phyloP scores from a whole-genome alignment of 2,113 vertebrate genomes.

The Gymnobelideus leadbeateri region DNA sequence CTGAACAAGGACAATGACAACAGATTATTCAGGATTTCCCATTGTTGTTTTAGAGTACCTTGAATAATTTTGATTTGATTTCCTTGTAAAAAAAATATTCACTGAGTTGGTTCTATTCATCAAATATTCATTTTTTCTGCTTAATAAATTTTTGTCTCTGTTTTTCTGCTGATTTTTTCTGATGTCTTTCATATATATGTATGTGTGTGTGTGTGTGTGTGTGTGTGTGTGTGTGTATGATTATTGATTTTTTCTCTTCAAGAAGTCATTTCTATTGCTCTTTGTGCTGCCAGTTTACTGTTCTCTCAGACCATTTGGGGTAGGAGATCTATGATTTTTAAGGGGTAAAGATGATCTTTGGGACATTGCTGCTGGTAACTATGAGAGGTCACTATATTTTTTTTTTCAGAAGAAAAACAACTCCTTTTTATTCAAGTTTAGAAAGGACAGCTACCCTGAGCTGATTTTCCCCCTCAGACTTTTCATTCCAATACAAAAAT shows the following conservation, averaged over 20 bases:
- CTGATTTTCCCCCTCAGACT: no score
- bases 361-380: not conserved
- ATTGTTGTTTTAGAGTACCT: not conserved
- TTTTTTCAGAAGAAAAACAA: no score
- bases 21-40: not conserved
- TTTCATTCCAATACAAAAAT: no score
- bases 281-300: no score
- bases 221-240: not conserved
- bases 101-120: not conserved
- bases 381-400: not conserved
- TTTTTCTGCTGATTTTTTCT: not conserved
- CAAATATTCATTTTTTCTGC: not conserved
- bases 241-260: not conserved
- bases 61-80: not conserved
- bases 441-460: no score
- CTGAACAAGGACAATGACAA: no score
- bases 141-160: not conserved
- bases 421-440: no score
- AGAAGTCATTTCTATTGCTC: not conserved
- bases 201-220: not conserved
- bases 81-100: not conserved
- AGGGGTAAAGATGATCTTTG: not conserved
- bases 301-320: not conserved
- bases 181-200: not conserved
- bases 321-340: not conserved